Conservation (phyloP, 2,797 vertebrate genomes). For the Thunnus albacares region DNA sequence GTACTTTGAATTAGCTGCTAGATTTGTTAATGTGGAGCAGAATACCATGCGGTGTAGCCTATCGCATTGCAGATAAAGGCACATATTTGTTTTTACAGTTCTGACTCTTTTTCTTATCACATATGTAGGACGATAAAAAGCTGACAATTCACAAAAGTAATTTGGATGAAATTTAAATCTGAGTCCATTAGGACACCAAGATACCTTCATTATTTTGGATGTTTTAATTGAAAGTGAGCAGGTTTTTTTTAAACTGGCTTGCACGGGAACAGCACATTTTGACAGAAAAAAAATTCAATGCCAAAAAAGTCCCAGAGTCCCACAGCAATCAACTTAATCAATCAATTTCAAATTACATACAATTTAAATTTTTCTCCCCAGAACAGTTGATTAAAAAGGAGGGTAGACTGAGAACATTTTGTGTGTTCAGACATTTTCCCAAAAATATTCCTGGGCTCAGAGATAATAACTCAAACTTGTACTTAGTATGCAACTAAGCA, state of each 20-base stretch:
- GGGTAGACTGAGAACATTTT: neutral
- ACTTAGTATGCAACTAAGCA: conserved; percentile 1
- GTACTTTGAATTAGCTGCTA: neutral
- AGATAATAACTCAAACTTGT: neutral
- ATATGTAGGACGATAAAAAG: too few species aligned
- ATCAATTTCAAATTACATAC: neutral
- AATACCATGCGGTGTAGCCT: neutral
- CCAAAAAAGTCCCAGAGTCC: neutral
- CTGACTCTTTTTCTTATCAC: too few species aligned
- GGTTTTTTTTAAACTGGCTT: too few species aligned
- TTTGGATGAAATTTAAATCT: too few species aligned
- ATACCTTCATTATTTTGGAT: too few species aligned
- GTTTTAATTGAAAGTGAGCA: too few species aligned
- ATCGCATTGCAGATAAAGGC: too few species aligned
- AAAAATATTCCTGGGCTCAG: neutral
- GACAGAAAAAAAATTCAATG: neutral
- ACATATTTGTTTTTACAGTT: too few species aligned
- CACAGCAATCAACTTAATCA: neutral
- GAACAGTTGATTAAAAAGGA: neutral
- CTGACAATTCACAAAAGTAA: too few species aligned
- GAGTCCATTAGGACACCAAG: too few species aligned
- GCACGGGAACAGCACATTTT: too few species aligned
- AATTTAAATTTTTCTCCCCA: neutral
- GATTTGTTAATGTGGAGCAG: neutral
- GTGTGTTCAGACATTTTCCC: neutral